phyloP scores from a whole-genome alignment of 2,113 vertebrate genomes.

The Bujurquina vittata region DNA sequence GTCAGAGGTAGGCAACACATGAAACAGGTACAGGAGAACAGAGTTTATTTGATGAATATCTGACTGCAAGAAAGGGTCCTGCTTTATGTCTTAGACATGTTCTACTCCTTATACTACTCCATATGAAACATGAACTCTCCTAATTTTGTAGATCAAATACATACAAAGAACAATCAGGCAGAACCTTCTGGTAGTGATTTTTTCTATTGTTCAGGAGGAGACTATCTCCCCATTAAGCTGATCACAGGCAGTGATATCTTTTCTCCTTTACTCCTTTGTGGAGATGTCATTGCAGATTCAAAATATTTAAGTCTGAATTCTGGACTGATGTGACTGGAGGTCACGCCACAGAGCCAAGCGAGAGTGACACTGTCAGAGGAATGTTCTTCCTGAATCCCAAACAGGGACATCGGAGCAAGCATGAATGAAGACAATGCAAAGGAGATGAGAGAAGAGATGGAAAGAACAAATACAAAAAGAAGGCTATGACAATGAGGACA shows the following conservation, averaged over 20 bases:
- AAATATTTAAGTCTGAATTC: conserved; percentile 42
- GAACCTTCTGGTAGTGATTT: conserved; percentile 15
- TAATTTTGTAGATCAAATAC: not conserved
- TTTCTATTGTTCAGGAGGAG: not conserved
- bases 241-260: conserved; percentile 43
- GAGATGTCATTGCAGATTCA: conserved; percentile 46
- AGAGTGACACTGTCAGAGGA: conserved; percentile 66
- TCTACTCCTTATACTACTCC: not conserved
- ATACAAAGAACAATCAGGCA: not conserved
- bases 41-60: not conserved
- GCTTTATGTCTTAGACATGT: conserved; percentile 3
- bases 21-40: conserved; percentile 15
- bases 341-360: conserved; percentile 36
- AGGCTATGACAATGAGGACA: conserved; percentile 44
- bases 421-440: conserved; percentile 21
- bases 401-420: conserved; percentile 52
- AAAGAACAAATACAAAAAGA: conserved; percentile 32
- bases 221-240: conserved; percentile 49
- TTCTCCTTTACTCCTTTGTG: not conserved
- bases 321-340: conserved; percentile 57
- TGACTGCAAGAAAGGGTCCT: conserved; percentile 1
- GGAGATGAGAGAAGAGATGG: conserved; percentile 25
- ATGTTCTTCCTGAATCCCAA: conserved; percentile 62
- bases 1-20: conserved; percentile 28
- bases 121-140: conserved; percentile 1